Evolutionary conservation across 1,140 invertebrate genomes (phyloP).

Genomic region (Drosophila pruinosa): DNA sequence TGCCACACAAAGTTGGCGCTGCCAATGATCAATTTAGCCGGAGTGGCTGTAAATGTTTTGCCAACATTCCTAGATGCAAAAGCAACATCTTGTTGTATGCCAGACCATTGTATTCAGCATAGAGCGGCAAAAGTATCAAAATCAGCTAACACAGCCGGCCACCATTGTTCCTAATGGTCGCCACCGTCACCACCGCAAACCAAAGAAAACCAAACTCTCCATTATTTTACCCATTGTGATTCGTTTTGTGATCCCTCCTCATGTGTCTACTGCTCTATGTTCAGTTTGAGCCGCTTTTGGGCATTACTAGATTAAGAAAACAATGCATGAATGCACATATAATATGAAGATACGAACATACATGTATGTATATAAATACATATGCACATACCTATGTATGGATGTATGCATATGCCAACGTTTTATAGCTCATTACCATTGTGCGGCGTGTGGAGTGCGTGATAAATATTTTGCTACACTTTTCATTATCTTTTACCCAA

Average conservation of each 20-base stretch:
- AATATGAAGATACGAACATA: too few species aligned
- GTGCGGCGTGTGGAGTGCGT: slow-evolving; percentile 72
- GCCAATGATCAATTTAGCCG: not conserved
- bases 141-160: slow-evolving; percentile 21
- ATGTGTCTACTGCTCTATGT: slow-evolving; percentile 1
- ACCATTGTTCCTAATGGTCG: slow-evolving; percentile 20
- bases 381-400: not conserved
- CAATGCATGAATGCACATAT: slow-evolving; percentile 28
- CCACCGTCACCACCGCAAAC: slow-evolving; percentile 35
- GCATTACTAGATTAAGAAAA: slow-evolving; percentile 76
- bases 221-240: slow-evolving; percentile 32
- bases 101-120: slow-evolving; percentile 8
- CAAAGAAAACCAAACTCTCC: slow-evolving; percentile 39
- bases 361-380: not conserved
- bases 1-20: not conserved
- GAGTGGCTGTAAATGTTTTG: slow-evolving; percentile 55
- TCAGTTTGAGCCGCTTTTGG: slow-evolving; percentile 68
- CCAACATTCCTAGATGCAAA: slow-evolving; percentile 62
- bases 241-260: slow-evolving; percentile 26
- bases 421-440: slow-evolving; percentile 77
- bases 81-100: slow-evolving; percentile 18
- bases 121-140: slow-evolving; percentile 47
- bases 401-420: not conserved
- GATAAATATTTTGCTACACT: slow-evolving; percentile 82
- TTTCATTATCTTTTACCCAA: slow-evolving; percentile 49